Conservation (phyloP, 2,888 invertebrate species). For the Microctonus hyperodae region DNA sequence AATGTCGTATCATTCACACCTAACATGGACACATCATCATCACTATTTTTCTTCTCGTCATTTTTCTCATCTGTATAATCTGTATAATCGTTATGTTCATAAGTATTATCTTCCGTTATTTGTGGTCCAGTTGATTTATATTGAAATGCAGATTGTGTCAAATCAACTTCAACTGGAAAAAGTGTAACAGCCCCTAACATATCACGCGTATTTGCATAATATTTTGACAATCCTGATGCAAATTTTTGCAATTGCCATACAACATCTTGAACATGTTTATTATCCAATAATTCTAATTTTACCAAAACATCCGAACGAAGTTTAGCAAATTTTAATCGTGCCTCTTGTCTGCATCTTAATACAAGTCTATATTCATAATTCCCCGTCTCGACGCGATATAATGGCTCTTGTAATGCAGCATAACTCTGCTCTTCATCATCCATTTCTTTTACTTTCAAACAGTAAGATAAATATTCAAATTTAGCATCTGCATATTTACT, state of each 20-base stretch:
- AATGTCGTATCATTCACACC: constrained; percentile 42
- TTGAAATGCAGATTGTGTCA: constrained; percentile 91
- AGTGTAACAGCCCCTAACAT: constrained; percentile 79
- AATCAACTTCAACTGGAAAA: constrained; percentile 96
- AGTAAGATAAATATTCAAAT: constrained; percentile 98
- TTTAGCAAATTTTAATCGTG: constrained; percentile 83
- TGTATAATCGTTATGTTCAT: constrained; percentile 49
- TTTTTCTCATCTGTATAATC: constrained; percentile 38
- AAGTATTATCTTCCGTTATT: constrained; percentile 45
- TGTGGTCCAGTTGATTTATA: constrained; percentile 72
- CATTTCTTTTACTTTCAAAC: constrained; percentile 99
- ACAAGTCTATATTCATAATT: constrained; percentile 99
- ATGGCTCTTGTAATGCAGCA: constrained; percentile 89
- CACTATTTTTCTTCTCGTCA: constrained; percentile 19
- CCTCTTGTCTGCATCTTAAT: constrained; percentile 94
- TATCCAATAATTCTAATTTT: constrained; percentile 95
- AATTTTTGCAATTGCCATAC: constrained; percentile 85
- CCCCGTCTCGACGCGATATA: constrained; percentile 98
- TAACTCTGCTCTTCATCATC: constrained; percentile 98
- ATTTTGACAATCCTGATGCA: constrained; percentile 82
- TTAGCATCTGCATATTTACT: constrained; percentile 98
- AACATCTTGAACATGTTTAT: constrained; percentile 97
- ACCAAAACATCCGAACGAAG: constrained; percentile 91
- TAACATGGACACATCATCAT: constrained; percentile 40
- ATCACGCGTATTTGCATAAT: constrained; percentile 77